phyloP scores from a whole-genome alignment of 2,113 vertebrate species.

The Dascyllus trimaculatus region DNA sequence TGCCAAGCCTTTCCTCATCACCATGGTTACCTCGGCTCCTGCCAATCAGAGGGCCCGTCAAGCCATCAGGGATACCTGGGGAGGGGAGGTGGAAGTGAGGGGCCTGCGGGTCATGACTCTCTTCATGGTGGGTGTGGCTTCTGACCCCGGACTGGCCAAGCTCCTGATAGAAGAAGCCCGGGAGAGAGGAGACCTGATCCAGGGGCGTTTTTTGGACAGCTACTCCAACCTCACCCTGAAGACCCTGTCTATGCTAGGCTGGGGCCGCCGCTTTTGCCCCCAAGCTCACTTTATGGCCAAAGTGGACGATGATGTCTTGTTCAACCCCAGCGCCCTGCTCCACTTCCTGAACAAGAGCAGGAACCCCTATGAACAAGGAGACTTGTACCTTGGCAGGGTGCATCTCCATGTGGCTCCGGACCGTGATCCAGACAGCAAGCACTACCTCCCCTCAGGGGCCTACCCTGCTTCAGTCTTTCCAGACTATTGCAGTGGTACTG shows the following conservation, averaged over 20 bases:
- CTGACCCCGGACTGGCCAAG: conserved; percentile 71
- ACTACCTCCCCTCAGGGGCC: conserved; percentile 81
- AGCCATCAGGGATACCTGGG: conserved; percentile 90
- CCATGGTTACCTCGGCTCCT: conserved; percentile 86
- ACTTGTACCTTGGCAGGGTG: conserved; percentile 89
- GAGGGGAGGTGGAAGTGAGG: conserved; percentile 75
- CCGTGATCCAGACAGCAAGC: conserved; percentile 80
- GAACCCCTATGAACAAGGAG: conserved; percentile 70
- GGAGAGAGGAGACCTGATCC: conserved; percentile 86
- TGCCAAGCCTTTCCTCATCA: conserved; percentile 86
- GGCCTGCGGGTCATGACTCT: conserved; percentile 86
- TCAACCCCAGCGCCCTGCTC: conserved; percentile 86
- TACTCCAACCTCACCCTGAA: conserved; percentile 93
- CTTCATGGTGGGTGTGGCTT: conserved; percentile 86
- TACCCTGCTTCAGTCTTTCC: conserved; percentile 85
- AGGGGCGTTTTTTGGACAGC: conserved; percentile 88
- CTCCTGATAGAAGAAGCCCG: conserved; percentile 83
- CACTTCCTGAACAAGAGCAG: conserved; percentile 80
- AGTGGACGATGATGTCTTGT: conserved; percentile 92
- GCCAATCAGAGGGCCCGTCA: conserved; percentile 83
- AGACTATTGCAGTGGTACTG: conserved; percentile 91
- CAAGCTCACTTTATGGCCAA: conserved; percentile 88
- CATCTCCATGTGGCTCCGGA: conserved; percentile 85
- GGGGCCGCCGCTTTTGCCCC: conserved; percentile 86
- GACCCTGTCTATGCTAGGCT: conserved; percentile 87